phyloP scores from a whole-genome alignment of 2,888 invertebrate species.

The Bedellia somnulentella region DNA sequence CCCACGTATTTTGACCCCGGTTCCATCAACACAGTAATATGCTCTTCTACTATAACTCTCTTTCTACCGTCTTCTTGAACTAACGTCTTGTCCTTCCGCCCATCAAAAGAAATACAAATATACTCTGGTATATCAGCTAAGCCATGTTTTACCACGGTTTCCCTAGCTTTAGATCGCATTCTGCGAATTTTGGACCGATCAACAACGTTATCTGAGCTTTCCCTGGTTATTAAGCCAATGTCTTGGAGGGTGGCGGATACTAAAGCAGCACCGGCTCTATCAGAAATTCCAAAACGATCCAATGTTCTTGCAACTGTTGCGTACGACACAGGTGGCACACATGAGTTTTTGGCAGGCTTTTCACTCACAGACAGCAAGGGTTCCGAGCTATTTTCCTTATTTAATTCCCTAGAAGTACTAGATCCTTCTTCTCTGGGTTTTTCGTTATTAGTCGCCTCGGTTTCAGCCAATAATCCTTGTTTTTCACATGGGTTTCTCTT shows the following conservation, averaged over 20 bases:
- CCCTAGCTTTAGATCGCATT: constrained; percentile 7
- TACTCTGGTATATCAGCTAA: constrained; percentile 2
- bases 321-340: no score
- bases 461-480: neutral
- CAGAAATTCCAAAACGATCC: constrained; percentile 10
- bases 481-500: neutral
- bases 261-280: constrained; percentile 11
- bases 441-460: neutral
- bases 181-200: constrained; percentile 12
- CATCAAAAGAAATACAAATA: constrained; percentile 11
- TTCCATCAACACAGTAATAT: neutral
- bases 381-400: no score
- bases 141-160: neutral
- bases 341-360: neutral
- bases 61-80: constrained; percentile 6
- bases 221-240: constrained; percentile 10
- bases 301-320: neutral
- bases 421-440: neutral
- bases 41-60: neutral
- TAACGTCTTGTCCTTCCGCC: constrained; percentile 12
- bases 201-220: constrained; percentile 10
- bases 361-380: neutral
- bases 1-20: neutral
- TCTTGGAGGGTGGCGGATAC: constrained; percentile 11
- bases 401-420: neutral